Percentiles rank a stretch among this genome's conserved stretches.
Conservation (phyloP, 2,888 invertebrate species). For the Drosophila setosimentum region DNA sequence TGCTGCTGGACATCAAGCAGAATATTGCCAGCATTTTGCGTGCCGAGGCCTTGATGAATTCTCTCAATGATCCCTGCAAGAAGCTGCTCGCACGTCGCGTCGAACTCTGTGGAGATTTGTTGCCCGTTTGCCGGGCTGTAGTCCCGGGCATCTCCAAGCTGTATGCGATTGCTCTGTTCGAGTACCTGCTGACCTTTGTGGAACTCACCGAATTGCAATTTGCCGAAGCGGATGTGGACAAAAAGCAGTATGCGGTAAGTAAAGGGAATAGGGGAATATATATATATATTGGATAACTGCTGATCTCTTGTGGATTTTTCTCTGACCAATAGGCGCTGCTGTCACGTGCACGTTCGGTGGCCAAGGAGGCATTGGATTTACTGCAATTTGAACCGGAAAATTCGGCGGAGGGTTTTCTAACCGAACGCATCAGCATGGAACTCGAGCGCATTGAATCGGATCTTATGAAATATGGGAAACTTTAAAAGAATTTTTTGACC, state of each 20-base stretch:
- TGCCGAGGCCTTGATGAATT: conserved; percentile 86
- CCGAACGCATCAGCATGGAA: conserved; percentile 77
- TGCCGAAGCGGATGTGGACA: conserved; percentile 87
- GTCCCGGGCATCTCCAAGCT: conserved; percentile 87
- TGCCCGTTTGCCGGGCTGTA: conserved; percentile 88
- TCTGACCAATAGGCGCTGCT: conserved; percentile 78
- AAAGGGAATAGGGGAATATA: no score
- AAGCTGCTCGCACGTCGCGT: conserved; percentile 88
- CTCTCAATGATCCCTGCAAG: conserved; percentile 86
- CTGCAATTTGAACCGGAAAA: conserved; percentile 89
- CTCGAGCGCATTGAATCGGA: conserved; percentile 78
- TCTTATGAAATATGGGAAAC: conserved; percentile 63
- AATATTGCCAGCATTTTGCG: conserved; percentile 88
- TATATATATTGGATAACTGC: not conserved
- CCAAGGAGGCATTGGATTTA: conserved; percentile 88
- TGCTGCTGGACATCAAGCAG: conserved; percentile 90
- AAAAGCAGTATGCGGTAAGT: conserved; percentile 86
- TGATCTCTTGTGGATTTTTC: not conserved
- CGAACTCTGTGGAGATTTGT: conserved; percentile 88
- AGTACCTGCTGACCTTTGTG: conserved; percentile 89
- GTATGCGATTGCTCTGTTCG: conserved; percentile 90
- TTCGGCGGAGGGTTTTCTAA: conserved; percentile 89
- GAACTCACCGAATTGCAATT: conserved; percentile 89
- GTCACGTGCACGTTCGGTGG: conserved; percentile 86
- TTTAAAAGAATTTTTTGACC: conserved; percentile 3